Percentiles rank a stretch among this genome's conserved stretches.
Conservation (phyloP, 2,888 invertebrate genomes). For the Metallyticus violacea region DNA sequence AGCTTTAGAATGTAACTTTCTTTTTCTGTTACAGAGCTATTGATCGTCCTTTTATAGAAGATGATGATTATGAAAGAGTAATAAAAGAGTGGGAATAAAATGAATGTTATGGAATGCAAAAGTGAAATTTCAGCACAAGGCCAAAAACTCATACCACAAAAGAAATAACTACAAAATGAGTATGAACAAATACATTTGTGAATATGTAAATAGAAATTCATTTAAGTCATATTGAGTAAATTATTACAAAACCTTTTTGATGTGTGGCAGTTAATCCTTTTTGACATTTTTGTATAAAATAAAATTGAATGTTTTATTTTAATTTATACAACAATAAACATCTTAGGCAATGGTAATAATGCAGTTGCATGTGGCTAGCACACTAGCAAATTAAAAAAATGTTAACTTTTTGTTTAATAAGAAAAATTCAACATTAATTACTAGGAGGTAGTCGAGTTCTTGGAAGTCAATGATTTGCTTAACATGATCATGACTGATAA, state of each 20-base stretch:
- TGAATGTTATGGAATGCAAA: too few species aligned
- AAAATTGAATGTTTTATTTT: background rate
- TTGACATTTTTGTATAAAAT: background rate
- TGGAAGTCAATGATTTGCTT: too few species aligned
- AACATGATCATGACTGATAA: too few species aligned
- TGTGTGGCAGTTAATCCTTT: background rate
- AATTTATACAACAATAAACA: background rate
- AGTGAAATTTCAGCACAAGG: background rate
- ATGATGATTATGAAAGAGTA: conserved; percentile 76
- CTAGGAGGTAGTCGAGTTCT: too few species aligned
- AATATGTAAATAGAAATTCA: background rate
- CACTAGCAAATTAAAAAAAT: too few species aligned
- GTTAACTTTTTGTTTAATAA: too few species aligned
- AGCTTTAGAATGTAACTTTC: too few species aligned
- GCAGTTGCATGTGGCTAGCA: too few species aligned
- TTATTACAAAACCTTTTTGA: background rate
- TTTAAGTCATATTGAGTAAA: background rate
- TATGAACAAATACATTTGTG: background rate
- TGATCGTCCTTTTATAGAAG: conserved; percentile 83
- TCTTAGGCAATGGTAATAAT: too few species aligned
- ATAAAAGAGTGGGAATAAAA: conserved; percentile 80
- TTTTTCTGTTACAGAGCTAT: conserved; percentile 60
- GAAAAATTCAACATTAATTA: too few species aligned
- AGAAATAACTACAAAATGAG: too few species aligned
- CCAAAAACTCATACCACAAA: background rate